Base-by-base conservation (phyloP, 2,888 invertebrate species). In the Pollenia angustigena region DNA sequence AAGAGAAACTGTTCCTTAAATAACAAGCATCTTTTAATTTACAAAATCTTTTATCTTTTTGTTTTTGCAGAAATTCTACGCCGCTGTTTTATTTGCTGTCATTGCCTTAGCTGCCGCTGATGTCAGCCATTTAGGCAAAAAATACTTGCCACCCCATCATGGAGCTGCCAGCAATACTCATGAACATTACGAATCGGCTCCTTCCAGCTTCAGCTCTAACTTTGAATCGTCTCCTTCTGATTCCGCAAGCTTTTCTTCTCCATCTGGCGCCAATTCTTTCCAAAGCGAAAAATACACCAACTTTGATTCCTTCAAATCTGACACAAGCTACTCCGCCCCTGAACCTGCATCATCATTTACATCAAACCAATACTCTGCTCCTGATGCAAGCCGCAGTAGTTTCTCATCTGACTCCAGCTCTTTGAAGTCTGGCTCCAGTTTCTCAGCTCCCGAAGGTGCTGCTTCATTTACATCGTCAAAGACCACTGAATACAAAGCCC, bases 71-170 rank as follows among this genome's bases (percentile, higher is more conserved):
- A 92, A 92, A 89, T 90, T 90, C 90, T 89, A 90, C 42, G 44
- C 90, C 76, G 74, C 81, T 60, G 74, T 85, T 66, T 81, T 87
- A 8, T 89, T 91, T 82, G 90, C 91, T 66, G 85, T 90, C 62
- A 85, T 90, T 86, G 91, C 91, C 85, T 87, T 90, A 86, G 90
- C 89, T 66, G 88, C 90, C 54, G 92, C 91, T 89, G 92, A 92
- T 90, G 92, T 92, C 48, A 92, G 92, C 85, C 92, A 92, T 66
- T 87, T 92, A 87, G 1, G 75, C 10, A 90, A 74, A 71, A 87
- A 80, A 58, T 92, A 91, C 52, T 88, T 91, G 88, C 91, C 91
- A 23, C 91, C 91, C 1, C 62, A 80, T 68, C 69, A 62, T 68
- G 56, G 14, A 60, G 66, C 76, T 66, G 78, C 58, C 83, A 69